Conservation (phyloP, 1,140 invertebrate genomes). For the Bursaphelenchus mucronatus region DNA sequence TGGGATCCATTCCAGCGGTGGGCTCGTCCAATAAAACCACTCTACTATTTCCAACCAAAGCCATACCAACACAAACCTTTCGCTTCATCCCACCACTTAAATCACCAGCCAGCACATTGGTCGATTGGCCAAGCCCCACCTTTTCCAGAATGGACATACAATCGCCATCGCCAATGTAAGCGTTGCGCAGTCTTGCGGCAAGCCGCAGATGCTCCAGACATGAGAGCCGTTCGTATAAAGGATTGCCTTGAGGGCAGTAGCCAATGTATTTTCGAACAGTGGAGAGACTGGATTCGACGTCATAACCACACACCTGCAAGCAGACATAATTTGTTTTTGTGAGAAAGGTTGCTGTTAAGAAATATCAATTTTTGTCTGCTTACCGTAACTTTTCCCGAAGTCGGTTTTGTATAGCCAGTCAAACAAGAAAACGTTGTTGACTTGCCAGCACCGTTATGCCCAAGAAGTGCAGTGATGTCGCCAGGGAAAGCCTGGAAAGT, state of each 20-base stretch:
- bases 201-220: conserved; percentile 82
- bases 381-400: conserved; percentile 25
- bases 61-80: conserved; percentile 64
- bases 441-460: conserved; percentile 60
- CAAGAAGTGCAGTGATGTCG: conserved; percentile 62
- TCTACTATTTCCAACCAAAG: conserved; percentile 64
- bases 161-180: conserved; percentile 1
- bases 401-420: conserved; percentile 32
- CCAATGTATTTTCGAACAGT: conserved; percentile 68
- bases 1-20: conserved; percentile 82
- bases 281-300: background rate
- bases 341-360: too few species aligned
- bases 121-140: background rate
- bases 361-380: too few species aligned
- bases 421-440: conserved; percentile 41
- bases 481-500: conserved; percentile 32
- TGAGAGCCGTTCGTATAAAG: conserved; percentile 81
- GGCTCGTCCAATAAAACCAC: conserved; percentile 81
- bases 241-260: conserved; percentile 87
- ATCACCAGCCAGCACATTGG: conserved; percentile 69
- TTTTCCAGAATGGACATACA: background rate
- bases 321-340: too few species aligned
- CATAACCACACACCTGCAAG: conserved; percentile 11
- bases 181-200: conserved; percentile 67
- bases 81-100: conserved; percentile 64